Percentiles rank a stretch among this genome's conserved stretches.
Evolutionary conservation across 2,797 vertebrate species (phyloP).

Genomic region (Glossophaga mutica): DNA sequence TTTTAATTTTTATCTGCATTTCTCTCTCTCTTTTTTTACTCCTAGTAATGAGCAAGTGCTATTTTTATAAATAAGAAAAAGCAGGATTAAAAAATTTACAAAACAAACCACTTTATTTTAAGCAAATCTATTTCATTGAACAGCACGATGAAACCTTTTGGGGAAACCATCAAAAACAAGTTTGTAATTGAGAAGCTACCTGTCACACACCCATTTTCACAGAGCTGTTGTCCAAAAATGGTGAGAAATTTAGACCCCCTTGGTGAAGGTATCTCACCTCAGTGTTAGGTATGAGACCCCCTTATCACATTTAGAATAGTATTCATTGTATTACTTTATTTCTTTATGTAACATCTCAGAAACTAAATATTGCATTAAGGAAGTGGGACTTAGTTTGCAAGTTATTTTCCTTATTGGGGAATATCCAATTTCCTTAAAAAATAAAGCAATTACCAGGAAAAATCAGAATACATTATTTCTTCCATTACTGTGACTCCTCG

Average conservation of each 20-base stretch:
- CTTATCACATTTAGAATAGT: neutral
- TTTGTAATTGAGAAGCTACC: neutral
- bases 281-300: neutral
- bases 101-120: slow-evolving; percentile 29
- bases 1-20: slow-evolving; percentile 4
- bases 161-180: neutral
- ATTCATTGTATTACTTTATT: neutral
- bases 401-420: slow-evolving; percentile 14
- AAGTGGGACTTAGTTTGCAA: neutral
- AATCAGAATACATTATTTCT: neutral
- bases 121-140: neutral
- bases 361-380: slow-evolving; percentile 6
- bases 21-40: neutral
- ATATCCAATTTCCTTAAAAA: neutral
- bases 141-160: neutral
- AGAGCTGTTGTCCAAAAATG: neutral
- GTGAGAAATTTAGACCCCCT: neutral
- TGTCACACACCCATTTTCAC: neutral
- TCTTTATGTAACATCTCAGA: neutral
- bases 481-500: neutral
- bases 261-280: neutral
- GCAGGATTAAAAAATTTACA: neutral
- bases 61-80: slow-evolving; percentile 31
- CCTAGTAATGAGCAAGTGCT: neutral
- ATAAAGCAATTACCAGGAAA: neutral